phyloP scores from a whole-genome alignment of 2,113 vertebrate species.

The Trichomycterus rosablanca region DNA sequence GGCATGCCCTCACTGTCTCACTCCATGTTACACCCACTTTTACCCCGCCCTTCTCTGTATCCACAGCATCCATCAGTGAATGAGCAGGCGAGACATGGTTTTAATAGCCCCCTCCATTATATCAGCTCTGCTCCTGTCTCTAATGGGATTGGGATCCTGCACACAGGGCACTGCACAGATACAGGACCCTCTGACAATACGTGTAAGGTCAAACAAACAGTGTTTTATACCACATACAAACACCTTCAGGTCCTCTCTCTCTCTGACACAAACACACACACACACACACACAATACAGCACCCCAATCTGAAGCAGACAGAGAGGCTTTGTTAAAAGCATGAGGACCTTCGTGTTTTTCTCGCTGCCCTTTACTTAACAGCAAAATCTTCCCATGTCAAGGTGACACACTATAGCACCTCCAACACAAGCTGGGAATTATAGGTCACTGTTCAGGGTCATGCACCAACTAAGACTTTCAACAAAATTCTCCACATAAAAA shows the following conservation, averaged over 20 bases:
- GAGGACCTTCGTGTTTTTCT: constrained; percentile 1
- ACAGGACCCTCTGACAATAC: constrained; percentile 39
- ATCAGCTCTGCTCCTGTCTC: constrained; percentile 52
- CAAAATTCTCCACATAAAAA: not conserved
- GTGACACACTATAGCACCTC: constrained; percentile 36
- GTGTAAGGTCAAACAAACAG: constrained; percentile 56
- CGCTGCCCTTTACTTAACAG: constrained; percentile 50
- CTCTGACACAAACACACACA: constrained; percentile 36
- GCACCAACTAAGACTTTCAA: constrained; percentile 1
- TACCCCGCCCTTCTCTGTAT: constrained; percentile 44
- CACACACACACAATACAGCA: constrained; percentile 48
- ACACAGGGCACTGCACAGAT: constrained; percentile 51
- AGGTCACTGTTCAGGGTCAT: constrained; percentile 28
- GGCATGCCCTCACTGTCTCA: constrained; percentile 47
- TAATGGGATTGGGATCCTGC: constrained; percentile 66
- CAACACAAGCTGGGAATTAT: constrained; percentile 2
- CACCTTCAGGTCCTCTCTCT: constrained; percentile 51
- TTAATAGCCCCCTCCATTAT: constrained; percentile 66
- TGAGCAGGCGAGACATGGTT: constrained; percentile 61
- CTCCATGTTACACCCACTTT: constrained; percentile 25
- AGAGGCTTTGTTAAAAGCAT: constrained; percentile 1
- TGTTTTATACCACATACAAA: constrained; percentile 67
- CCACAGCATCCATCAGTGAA: constrained; percentile 58
- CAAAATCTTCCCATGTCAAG: constrained; percentile 26
- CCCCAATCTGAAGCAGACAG: constrained; percentile 8